Evolutionary conservation across 2,888 invertebrate species (phyloP).

Genomic region (Clunio marinus): DNA sequence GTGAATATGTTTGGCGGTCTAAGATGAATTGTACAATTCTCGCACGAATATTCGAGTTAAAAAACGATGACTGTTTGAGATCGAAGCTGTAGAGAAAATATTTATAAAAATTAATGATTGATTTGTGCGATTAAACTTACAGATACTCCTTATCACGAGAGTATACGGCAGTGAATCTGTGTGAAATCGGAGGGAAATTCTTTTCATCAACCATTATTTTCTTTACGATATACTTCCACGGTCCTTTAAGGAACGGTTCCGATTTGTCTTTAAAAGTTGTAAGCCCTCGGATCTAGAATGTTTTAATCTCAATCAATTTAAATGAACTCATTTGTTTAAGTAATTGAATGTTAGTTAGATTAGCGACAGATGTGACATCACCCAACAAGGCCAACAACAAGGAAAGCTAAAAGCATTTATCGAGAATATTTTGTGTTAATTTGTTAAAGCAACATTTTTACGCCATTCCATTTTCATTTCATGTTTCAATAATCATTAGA

Average conservation of each 20-base stretch:
- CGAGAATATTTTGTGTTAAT: slow-evolving; percentile 10
- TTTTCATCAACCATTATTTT: slow-evolving; percentile 63
- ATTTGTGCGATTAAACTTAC: slow-evolving; percentile 59
- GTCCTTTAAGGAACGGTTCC: slow-evolving; percentile 45
- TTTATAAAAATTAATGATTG: slow-evolving; percentile 55
- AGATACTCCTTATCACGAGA: slow-evolving; percentile 88
- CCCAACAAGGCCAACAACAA: not conserved
- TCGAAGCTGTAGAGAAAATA: slow-evolving; percentile 63
- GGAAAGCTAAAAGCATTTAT: too few relatives aligned
- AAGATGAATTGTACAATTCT: slow-evolving; percentile 89
- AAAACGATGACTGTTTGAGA: slow-evolving; percentile 73
- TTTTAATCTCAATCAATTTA: too few relatives aligned
- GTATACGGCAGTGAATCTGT: slow-evolving; percentile 82
- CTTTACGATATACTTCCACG: slow-evolving; percentile 46
- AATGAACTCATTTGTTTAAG: not conserved
- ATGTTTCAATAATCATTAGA: too few relatives aligned
- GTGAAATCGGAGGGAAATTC: slow-evolving; percentile 71
- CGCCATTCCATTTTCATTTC: too few relatives aligned
- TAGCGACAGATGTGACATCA: not conserved
- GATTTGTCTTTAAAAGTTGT: slow-evolving; percentile 59
- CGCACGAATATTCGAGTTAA: slow-evolving; percentile 78
- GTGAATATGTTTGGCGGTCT: slow-evolving; percentile 77
- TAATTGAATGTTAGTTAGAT: not conserved
- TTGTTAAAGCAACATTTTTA: not conserved
- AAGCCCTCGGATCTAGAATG: slow-evolving; percentile 57